Conservation (phyloP, 2,113 vertebrate species). For the Romanogobio albipinnatus region DNA sequence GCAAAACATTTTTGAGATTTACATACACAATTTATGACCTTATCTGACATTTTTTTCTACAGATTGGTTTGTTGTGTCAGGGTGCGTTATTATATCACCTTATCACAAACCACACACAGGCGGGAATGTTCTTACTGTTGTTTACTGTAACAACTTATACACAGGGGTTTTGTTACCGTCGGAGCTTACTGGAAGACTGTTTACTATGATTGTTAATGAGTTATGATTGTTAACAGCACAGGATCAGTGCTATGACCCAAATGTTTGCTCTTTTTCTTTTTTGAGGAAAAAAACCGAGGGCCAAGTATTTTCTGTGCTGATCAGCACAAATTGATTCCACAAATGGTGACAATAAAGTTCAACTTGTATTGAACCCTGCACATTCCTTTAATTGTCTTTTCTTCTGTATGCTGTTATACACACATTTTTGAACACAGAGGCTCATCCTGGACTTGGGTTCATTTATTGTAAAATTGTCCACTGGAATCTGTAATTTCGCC, state of each 20-base stretch:
- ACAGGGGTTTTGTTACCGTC: too few species aligned
- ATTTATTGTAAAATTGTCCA: neutral
- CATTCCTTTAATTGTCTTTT: neutral
- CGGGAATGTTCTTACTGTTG: neutral
- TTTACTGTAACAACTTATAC: neutral
- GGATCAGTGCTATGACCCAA: neutral
- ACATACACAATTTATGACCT: neutral
- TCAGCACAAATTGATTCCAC: neutral
- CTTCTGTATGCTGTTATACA: neutral
- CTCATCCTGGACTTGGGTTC: neutral
- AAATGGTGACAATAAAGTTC: neutral
- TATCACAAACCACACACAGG: neutral
- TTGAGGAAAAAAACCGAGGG: too few species aligned
- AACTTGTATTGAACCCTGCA: neutral
- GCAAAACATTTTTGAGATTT: neutral
- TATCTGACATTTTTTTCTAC: too few species aligned
- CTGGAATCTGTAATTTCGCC: constrained; percentile 7
- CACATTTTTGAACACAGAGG: neutral
- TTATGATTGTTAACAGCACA: neutral
- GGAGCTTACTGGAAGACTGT: neutral
- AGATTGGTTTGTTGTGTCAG: too few species aligned
- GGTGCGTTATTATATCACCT: neutral
- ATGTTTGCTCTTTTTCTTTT: neutral
- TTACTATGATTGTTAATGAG: neutral
- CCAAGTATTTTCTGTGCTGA: too few species aligned